These are phyloP conservation scores for Uloborus diversus DNA, from an alignment of 1,140 invertebrate genomes.

Conservation along the genomic window DNA sequence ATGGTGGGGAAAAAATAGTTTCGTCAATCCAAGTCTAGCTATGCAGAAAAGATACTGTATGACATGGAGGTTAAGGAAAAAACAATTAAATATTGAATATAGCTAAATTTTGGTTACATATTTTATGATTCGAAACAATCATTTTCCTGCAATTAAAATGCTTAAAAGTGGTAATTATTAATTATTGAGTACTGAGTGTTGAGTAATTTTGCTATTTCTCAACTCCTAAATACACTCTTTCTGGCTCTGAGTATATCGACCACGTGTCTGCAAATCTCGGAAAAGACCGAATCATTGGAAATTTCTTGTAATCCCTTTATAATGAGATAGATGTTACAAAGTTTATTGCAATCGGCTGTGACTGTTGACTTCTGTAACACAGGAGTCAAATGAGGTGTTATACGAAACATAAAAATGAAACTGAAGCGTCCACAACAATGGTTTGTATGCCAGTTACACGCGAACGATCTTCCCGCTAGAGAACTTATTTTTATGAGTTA, in stretches of 20 bases:
- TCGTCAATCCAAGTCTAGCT: too few species aligned
- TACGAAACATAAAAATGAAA: not conserved
- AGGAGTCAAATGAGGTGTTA: not conserved
- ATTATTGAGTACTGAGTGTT: not conserved
- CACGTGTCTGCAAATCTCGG: too few species aligned
- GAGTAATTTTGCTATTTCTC: not conserved
- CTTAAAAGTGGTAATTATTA: not conserved
- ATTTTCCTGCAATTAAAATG: not conserved
- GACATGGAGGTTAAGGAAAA: too few species aligned
- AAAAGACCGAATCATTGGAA: not conserved
- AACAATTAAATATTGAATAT: not conserved
- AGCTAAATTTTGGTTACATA: not conserved
- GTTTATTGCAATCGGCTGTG: not conserved
- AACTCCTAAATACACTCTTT: not conserved
- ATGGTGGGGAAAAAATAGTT: too few species aligned
- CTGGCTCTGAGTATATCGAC: not conserved
- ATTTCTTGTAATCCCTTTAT: not conserved
- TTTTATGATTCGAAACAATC: not conserved
- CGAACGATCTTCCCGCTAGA: not conserved
- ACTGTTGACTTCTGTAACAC: not conserved
- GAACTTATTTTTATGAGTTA: too few species aligned
- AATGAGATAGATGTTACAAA: not conserved
- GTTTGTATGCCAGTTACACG: not conserved
- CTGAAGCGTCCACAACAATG: not conserved
- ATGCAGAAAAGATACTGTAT: too few species aligned